A percentile compares a stretch with the other conserved stretches of the same genome.
Conservation (phyloP, 2,888 invertebrate genomes). For the Ctena decussata region DNA sequence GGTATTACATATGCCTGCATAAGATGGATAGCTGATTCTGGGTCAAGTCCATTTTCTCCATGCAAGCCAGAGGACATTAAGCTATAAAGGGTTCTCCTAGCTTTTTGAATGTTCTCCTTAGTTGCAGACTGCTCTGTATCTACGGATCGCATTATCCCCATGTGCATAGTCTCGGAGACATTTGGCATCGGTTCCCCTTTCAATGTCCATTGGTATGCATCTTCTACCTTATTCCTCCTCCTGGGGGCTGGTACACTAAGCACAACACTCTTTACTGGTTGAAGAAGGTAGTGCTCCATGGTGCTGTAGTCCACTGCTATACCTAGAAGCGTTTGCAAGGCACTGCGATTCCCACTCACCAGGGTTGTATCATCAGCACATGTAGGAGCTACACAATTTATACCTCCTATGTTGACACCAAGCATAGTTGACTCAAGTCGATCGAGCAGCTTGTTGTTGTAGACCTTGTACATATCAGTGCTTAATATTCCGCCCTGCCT, state of each 20-base stretch:
- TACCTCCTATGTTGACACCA: neutral
- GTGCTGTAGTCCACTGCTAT: neutral
- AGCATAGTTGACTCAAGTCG: neutral
- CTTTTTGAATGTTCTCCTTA: slow-evolving; percentile 6
- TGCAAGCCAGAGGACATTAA: neutral
- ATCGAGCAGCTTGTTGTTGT: slow-evolving; percentile 21
- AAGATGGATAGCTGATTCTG: neutral
- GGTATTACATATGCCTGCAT: neutral
- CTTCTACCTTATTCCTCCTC: neutral
- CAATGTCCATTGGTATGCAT: neutral
- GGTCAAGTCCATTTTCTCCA: slow-evolving; percentile 7
- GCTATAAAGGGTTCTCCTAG: neutral
- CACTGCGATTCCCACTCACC: neutral
- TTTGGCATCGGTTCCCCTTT: neutral
- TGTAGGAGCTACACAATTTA: neutral
- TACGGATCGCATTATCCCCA: neutral
- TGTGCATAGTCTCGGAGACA: neutral
- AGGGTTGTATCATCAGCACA: neutral
- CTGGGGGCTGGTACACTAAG: neutral
- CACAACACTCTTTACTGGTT: neutral
- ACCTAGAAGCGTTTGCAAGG: neutral
- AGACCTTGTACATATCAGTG: slow-evolving; percentile 28
- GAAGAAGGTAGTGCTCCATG: neutral
- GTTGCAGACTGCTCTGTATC: neutral
- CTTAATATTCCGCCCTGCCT: slow-evolving; percentile 19